Base-by-base conservation (phyloP, 1,140 invertebrate genomes). In the Caligus rogercresseyi region DNA sequence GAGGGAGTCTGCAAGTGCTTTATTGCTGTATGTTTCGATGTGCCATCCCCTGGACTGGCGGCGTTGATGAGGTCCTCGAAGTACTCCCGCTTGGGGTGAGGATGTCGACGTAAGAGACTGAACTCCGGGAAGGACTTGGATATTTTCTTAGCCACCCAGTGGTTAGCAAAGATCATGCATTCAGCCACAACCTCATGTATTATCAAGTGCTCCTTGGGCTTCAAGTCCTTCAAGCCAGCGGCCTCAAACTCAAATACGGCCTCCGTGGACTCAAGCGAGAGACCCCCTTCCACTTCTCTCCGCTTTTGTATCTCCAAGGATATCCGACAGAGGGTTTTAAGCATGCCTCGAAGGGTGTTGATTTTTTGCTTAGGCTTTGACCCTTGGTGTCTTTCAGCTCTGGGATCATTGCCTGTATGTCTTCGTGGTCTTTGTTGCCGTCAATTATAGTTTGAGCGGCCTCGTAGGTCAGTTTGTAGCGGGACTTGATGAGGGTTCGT, bases 81-180 rank as follows among this genome's bases (percentile, higher is more conserved):
- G 19, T 63, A 26, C 15, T 65, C 56, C 58, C 43, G 14, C 24
- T 58, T 57, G 14, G 31, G 52, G 20, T 23, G 18, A 15, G 24
- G 53, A 65, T 43, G 51, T 1, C 25, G 15, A 52, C 68, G 65
- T 68, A 74, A 69, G 65, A 74, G 65, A 54, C 73, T 62, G 61
- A 70, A 68, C 19, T 68, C 68, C 13, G 72, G 71, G 65, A 68
- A 74, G 15, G 53, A 60, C 57, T 72, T 67, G 56, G 65, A 62
- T 52, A 74, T 73, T 63, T 73, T 74, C 65, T 71, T 71, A 16
- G 76, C 76, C 16, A 75, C 74, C 51, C 73, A 74, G 21, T 75
- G 70, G 68, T 77, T 77, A 4, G 75, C 75, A 54, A 77, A 69
- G 66, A 77, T 75, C 76, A 77, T 77, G 64, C 73, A 76, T 68